Conservation (phyloP, 2,888 invertebrate species). For the Chydorus sphaericus region DNA sequence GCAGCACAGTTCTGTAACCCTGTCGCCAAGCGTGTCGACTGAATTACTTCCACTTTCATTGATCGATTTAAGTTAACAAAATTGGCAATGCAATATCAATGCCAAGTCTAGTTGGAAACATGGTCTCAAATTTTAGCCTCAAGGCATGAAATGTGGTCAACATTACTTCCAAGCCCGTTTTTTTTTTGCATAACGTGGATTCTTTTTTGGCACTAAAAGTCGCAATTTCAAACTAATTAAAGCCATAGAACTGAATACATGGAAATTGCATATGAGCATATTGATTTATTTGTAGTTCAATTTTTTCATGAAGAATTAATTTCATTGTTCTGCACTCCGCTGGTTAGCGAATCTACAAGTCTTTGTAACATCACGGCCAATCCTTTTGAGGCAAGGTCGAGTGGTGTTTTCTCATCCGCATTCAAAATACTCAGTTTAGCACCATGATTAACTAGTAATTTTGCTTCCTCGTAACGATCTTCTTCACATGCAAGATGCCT, state of each 20-base stretch:
- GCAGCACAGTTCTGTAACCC: not conserved
- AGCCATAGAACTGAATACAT: too few relatives aligned
- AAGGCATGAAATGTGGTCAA: not conserved
- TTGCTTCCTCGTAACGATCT: slow-evolving; percentile 48
- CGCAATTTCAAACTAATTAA: too few relatives aligned
- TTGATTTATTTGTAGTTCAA: too few relatives aligned
- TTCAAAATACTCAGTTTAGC: slow-evolving; percentile 44
- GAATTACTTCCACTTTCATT: not conserved
- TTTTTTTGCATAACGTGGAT: not conserved
- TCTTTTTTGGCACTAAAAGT: not conserved
- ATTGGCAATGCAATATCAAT: not conserved
- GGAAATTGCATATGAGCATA: too few relatives aligned
- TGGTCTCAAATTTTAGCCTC: not conserved
- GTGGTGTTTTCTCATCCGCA: slow-evolving; percentile 48
- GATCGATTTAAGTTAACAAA: not conserved
- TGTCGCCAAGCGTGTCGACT: not conserved
- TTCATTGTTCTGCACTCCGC: too few relatives aligned
- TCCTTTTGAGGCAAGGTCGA: slow-evolving; percentile 35
- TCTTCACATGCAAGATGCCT: slow-evolving; percentile 72
- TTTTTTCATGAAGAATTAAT: too few relatives aligned
- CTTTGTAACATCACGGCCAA: not conserved
- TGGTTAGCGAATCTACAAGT: too few relatives aligned
- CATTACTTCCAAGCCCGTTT: not conserved
- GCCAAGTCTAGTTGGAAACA: slow-evolving; percentile 1
- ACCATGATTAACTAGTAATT: slow-evolving; percentile 47